Base-by-base conservation (phyloP, 2,797 vertebrate genomes). In the Danionella dracula region DNA sequence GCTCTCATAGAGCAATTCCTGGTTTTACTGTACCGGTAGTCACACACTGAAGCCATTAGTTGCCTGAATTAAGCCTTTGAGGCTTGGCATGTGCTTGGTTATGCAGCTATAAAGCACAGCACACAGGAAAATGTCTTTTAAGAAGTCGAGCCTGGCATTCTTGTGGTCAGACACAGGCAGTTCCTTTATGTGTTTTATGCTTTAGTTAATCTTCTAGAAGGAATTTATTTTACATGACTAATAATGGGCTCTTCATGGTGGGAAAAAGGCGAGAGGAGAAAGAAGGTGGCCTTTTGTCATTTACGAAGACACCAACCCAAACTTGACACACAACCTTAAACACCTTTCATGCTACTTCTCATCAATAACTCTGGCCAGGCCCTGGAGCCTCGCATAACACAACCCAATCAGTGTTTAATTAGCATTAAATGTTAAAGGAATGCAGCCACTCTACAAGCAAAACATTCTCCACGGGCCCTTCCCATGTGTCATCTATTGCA, bases 31-130 rank as follows among this genome's bases (percentile, higher is more conserved):
- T 83, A 86, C 81, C 84, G 85, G 84, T 83, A 86, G 87, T 86
- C 78, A 71, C 89, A 90, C 81, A 85, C 61, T 90, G 87, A 87
- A 88, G 79, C 82, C 79, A 87, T 90, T 89, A 87, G 80, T 74
- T 80, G 81, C 77, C 83, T 64, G 65, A 85, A 83, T 88, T 76
- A 88, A 86, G 79, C 84, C 84, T 78, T 73, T 78, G 81, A 79
- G 83, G 70, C 80, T 86, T 87, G 85, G 87, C 84, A 57, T 68
- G 51, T 76, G 72, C 73, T 81, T 72, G 74, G 10, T 82, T 74
- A 64, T 70, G 77, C 80, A 57, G 77, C 83, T 82, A 78, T 83
- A 78, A 75, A 82, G 79, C 76, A 75, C 71, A 56, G 77, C 16
- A 1, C 76, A 73, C 64, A 79, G 76, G 78, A 72, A 80, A 75